phyloP scores from a whole-genome alignment of 2,797 vertebrate genomes.

The Myripristis murdjan region DNA sequence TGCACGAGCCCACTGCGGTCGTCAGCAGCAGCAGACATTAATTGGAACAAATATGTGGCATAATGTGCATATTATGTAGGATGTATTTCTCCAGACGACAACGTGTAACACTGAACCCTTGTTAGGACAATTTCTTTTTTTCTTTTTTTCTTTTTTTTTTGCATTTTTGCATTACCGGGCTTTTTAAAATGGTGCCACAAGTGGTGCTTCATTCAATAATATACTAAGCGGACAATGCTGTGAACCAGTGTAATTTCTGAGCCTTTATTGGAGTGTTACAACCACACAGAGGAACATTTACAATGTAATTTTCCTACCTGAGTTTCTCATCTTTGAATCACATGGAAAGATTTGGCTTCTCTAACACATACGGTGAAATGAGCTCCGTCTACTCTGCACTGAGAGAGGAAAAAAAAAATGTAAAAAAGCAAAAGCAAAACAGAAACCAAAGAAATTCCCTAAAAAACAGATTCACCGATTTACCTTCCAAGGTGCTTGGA shows the following conservation, averaged over 20 bases:
- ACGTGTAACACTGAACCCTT: slow-evolving; percentile 72
- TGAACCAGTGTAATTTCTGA: slow-evolving; percentile 77
- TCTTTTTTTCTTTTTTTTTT: too few species aligned
- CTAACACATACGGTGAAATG: slow-evolving; percentile 80
- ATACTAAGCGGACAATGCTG: slow-evolving; percentile 83
- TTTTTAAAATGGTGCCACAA: slow-evolving; percentile 61
- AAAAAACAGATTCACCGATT: slow-evolving; percentile 61
- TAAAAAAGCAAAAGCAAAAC: slow-evolving; percentile 59
- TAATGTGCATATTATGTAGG: slow-evolving; percentile 63
- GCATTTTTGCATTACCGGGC: slow-evolving; percentile 11
- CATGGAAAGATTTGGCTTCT: slow-evolving; percentile 83
- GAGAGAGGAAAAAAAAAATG: slow-evolving; percentile 57
- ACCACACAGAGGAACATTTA: slow-evolving; percentile 85
- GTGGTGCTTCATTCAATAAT: slow-evolving; percentile 72
- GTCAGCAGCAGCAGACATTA: slow-evolving; percentile 69
- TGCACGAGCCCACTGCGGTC: slow-evolving; percentile 48
- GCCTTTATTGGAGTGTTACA: slow-evolving; percentile 85
- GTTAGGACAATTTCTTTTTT: slow-evolving; percentile 49
- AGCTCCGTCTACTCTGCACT: slow-evolving; percentile 73
- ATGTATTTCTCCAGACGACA: slow-evolving; percentile 67
- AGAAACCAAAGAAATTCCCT: slow-evolving; percentile 54
- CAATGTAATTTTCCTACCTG: slow-evolving; percentile 86
- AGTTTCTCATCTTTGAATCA: slow-evolving; percentile 85
- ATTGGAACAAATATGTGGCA: slow-evolving; percentile 78
- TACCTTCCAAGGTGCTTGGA: slow-evolving; percentile 72